These are phyloP conservation scores for Oxyruncus cristatus DNA, from an alignment of 2,113 vertebrate genomes.

Conservation along the genomic window DNA sequence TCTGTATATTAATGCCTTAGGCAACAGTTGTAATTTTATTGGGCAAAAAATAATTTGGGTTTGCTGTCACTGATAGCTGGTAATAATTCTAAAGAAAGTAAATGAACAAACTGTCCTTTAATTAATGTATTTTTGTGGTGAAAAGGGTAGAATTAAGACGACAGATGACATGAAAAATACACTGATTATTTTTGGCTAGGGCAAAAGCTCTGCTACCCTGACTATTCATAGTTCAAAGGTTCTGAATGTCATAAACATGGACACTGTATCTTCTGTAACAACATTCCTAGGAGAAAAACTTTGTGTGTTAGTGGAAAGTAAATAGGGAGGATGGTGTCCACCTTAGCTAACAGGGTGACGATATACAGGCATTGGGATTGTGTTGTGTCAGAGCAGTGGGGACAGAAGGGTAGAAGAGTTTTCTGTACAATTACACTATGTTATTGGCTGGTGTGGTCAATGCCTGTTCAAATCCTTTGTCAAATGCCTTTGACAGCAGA, in stretches of 20 bases:
- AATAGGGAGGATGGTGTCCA: not conserved
- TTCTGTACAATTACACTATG: not conserved
- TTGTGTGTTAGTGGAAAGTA: not conserved
- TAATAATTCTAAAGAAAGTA: not conserved
- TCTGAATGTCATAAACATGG: not conserved
- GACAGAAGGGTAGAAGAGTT: not conserved
- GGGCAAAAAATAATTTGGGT: not conserved
- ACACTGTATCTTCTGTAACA: not conserved
- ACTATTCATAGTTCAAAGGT: not conserved
- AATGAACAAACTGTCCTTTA: not conserved
- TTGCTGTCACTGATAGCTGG: not conserved
- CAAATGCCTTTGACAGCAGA: not conserved
- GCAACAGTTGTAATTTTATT: not conserved
- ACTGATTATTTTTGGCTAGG: not conserved
- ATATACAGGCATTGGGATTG: fast-evolving
- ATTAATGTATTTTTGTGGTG: not conserved
- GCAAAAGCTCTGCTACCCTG: not conserved
- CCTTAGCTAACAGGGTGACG: not conserved
- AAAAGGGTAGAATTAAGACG: not conserved
- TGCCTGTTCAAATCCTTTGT: not conserved
- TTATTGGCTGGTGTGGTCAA: not conserved
- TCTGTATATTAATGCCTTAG: not conserved
- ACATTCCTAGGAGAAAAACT: not conserved
- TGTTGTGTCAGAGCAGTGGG: not conserved
- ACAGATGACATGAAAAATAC: not conserved